A percentile compares a stretch with the other conserved stretches of the same genome.
These are phyloP conservation scores for Hyperoplus lanceolatus DNA, from an alignment of 2,797 vertebrate species.

Conservation along the genomic window DNA sequence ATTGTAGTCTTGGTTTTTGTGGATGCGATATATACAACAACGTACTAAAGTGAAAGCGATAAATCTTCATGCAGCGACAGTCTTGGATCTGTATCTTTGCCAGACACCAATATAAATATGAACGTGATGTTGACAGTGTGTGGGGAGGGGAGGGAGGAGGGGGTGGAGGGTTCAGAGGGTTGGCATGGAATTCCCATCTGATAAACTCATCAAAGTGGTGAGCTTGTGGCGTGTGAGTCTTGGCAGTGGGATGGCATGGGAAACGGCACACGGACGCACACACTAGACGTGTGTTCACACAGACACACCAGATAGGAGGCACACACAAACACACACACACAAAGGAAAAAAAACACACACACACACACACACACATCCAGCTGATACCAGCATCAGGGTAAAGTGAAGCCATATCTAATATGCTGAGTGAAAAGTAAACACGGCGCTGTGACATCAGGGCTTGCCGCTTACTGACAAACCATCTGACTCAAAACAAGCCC, in stretches of 20 bases:
- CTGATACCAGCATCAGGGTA: slow-evolving; percentile 85
- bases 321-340: not conserved
- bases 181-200: slow-evolving; percentile 67
- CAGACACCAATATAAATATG: slow-evolving; percentile 70
- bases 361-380: slow-evolving; percentile 44
- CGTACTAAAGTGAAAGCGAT: slow-evolving; percentile 31
- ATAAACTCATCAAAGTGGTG: slow-evolving; percentile 71
- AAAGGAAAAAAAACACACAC: not conserved
- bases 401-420: slow-evolving; percentile 80
- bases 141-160: not conserved
- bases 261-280: slow-evolving; percentile 40
- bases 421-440: slow-evolving; percentile 88
- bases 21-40: slow-evolving; percentile 30
- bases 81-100: slow-evolving; percentile 65
- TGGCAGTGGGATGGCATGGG: slow-evolving; percentile 37
- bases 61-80: slow-evolving; percentile 36
- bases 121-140: slow-evolving; percentile 42
- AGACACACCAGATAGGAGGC: not conserved
- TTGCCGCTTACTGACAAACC: slow-evolving; percentile 68
- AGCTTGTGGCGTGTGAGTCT: slow-evolving; percentile 44
- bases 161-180: slow-evolving; percentile 9
- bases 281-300: not conserved
- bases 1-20: slow-evolving; percentile 45
- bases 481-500: slow-evolving; percentile 73
- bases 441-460: slow-evolving; percentile 71